Evolutionary conservation across 2,113 vertebrate species (phyloP).

Genomic region (Pseudorasbora parva): DNA sequence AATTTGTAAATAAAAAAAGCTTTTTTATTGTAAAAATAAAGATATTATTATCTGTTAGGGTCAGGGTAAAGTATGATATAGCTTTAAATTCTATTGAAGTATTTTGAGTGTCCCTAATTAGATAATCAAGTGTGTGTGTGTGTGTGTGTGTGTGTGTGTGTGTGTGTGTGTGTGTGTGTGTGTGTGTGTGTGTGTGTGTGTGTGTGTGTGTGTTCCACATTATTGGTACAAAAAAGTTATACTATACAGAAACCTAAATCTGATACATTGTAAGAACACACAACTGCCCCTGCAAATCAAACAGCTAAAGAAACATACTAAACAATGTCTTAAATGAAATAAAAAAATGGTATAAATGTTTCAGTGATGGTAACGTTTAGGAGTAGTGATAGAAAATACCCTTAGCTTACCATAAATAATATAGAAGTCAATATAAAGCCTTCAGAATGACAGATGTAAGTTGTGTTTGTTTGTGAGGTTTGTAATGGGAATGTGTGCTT

Average conservation of each 20-base stretch:
- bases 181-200: neutral
- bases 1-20: too few relatives aligned
- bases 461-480: neutral
- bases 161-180: too few relatives aligned
- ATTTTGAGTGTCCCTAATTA: too few relatives aligned
- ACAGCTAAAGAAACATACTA: neutral
- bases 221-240: too few relatives aligned
- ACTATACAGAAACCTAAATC: neutral
- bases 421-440: neutral
- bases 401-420: neutral
- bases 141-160: too few relatives aligned
- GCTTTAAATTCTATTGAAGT: neutral
- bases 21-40: too few relatives aligned
- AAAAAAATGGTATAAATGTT: too few relatives aligned
- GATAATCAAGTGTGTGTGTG: too few relatives aligned
- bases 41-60: neutral
- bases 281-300: neutral
- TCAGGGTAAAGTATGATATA: neutral
- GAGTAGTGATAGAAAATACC: neutral
- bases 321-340: neutral
- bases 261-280: neutral
- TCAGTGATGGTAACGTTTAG: neutral
- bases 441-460: neutral
- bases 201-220: neutral
- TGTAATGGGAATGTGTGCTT: slow-evolving; percentile 1